Conservation (phyloP, 1,140 invertebrate species). For the Drosophila pruinosa region DNA sequence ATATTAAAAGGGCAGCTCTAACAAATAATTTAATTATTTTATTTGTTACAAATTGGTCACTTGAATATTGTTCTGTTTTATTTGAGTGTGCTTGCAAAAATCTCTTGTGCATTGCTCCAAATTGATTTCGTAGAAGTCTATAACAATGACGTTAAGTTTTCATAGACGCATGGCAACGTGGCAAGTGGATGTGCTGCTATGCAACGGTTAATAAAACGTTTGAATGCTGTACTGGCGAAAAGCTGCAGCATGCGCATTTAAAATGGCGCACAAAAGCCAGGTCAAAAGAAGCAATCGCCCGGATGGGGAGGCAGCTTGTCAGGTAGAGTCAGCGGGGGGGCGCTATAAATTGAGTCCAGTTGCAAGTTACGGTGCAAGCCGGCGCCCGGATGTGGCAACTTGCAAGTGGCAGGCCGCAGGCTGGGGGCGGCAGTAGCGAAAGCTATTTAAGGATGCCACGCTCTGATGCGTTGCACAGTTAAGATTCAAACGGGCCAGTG, state of each 20-base stretch:
- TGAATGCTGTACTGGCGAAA: neutral
- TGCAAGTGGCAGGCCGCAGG: neutral
- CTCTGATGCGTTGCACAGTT: constrained; percentile 75
- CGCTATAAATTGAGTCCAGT: constrained; percentile 36
- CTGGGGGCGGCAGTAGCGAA: constrained; percentile 55
- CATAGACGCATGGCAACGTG: constrained; percentile 18
- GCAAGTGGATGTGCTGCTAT: neutral
- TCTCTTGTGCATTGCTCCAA: constrained; percentile 14
- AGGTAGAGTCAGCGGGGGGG: neutral
- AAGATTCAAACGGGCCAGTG: constrained; percentile 61
- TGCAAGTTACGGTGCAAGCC: constrained; percentile 18
- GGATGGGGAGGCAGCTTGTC: neutral
- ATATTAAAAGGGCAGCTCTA: too few relatives aligned
- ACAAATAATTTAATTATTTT: neutral
- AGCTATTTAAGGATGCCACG: constrained; percentile 78
- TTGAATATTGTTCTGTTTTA: too few relatives aligned
- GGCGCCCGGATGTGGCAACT: constrained; percentile 1
- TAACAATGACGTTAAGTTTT: neutral
- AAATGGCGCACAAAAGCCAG: constrained; percentile 55
- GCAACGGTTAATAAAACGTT: constrained; percentile 30
- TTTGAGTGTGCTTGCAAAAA: too few relatives aligned
- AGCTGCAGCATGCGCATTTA: constrained; percentile 34
- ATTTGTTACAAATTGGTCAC: too few relatives aligned
- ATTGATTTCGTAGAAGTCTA: constrained; percentile 15
- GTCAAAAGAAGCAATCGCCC: constrained; percentile 39